Conservation (phyloP, 2,797 vertebrate genomes). For the Peromyscus nudipes region DNA sequence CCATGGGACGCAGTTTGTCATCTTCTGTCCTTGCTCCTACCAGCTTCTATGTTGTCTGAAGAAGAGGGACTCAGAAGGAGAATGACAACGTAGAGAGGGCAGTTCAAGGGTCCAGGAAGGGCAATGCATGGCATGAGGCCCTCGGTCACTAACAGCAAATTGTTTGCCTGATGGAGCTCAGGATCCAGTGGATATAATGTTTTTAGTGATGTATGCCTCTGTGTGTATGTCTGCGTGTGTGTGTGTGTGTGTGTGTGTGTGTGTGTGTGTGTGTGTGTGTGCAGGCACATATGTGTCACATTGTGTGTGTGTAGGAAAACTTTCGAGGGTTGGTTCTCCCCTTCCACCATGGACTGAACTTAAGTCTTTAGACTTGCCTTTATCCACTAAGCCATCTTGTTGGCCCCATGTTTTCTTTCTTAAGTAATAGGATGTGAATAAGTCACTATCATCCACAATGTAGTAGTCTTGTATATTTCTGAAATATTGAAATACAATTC, state of each 20-base stretch:
- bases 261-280: neutral
- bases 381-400: neutral
- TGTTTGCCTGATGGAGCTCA: neutral
- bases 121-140: neutral
- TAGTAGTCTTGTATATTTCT: neutral
- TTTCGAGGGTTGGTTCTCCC: neutral
- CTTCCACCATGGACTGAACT: neutral
- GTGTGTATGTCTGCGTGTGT: neutral
- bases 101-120: neutral
- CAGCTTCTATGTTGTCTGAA: neutral
- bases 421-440: neutral
- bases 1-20: neutral
- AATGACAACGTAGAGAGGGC: neutral
- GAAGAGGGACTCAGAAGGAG: neutral
- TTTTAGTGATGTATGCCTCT: neutral
- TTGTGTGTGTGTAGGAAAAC: neutral
- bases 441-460: neutral
- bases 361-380: neutral
- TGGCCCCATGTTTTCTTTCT: neutral
- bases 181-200: too few relatives aligned
- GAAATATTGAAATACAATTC: neutral
- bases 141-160: neutral
- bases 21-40: accelerated
- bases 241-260: neutral
- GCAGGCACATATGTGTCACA: neutral